phyloP scores from a whole-genome alignment of 2,888 invertebrate species.

The Trisateles emortualis region DNA sequence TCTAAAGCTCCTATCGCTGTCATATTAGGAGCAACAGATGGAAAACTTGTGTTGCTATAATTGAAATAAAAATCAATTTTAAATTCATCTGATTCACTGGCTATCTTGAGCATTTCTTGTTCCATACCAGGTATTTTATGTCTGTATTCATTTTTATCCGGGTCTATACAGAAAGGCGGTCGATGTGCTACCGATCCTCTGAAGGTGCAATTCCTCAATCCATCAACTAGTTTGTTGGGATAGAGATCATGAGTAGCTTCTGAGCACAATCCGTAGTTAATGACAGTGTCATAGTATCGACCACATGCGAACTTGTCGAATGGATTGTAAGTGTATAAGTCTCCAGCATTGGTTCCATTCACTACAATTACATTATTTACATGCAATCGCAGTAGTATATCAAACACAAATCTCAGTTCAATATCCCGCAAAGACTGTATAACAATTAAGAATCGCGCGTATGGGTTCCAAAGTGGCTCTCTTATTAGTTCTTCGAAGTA shows the following conservation, averaged over 20 bases:
- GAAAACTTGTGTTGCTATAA: not conserved
- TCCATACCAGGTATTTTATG: conserved; percentile 13
- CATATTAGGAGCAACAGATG: conserved; percentile 24
- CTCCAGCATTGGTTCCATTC: conserved; percentile 48
- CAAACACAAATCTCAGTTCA: conserved; percentile 54
- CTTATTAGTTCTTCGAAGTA: conserved; percentile 35
- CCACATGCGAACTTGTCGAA: conserved; percentile 69
- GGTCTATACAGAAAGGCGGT: conserved; percentile 56
- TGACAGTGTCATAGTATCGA: conserved; percentile 57
- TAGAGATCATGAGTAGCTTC: conserved; percentile 44
- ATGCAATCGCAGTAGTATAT: conserved; percentile 51
- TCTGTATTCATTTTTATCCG: not conserved
- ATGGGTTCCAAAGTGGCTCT: conserved; percentile 61
- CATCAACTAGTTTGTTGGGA: conserved; percentile 54
- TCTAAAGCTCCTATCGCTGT: conserved; percentile 34
- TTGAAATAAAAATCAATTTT: conserved; percentile 5
- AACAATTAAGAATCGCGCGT: conserved; percentile 55
- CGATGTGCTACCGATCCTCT: conserved; percentile 49
- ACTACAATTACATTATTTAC: conserved; percentile 56
- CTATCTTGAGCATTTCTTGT: conserved; percentile 11
- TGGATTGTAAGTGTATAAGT: conserved; percentile 67
- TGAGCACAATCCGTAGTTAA: conserved; percentile 58
- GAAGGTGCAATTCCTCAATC: conserved; percentile 62
- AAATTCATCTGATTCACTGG: conserved; percentile 13
- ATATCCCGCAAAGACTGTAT: conserved; percentile 38